Conservation (phyloP, 2,888 invertebrate species). For the Troglohyphantes excavatus region DNA sequence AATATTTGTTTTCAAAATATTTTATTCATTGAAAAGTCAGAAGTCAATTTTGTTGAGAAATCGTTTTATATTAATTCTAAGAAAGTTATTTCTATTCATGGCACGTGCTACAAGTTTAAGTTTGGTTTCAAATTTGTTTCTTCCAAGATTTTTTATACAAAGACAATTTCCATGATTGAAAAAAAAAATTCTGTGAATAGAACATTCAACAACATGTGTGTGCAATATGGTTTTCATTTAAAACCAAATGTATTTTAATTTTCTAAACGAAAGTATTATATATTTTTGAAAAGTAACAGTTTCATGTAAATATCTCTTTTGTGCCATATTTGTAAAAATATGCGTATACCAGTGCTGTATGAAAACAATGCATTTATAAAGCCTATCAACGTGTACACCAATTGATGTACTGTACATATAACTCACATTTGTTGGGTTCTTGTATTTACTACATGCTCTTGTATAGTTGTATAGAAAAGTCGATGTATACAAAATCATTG, state of each 20-base stretch:
- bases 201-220: no score
- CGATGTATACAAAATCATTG: slow-evolving; percentile 53
- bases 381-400: neutral
- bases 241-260: neutral
- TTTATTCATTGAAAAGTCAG: no score
- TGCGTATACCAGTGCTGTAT: neutral
- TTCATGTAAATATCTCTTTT: slow-evolving; percentile 32
- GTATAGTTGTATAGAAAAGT: slow-evolving; percentile 68
- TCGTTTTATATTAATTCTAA: no score
- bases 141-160: no score
- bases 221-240: slow-evolving; percentile 31
- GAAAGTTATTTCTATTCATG: no score
- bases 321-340: slow-evolving; percentile 58
- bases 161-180: no score
- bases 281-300: slow-evolving; percentile 37
- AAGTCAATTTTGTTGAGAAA: no score
- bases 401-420: slow-evolving; percentile 13
- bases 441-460: slow-evolving; percentile 35
- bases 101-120: no score
- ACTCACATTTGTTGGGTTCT: slow-evolving; percentile 6
- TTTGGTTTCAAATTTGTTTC: no score
- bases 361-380: neutral
- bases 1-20: no score
- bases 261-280: neutral
- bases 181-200: no score